phyloP scores from a whole-genome alignment of 2,797 vertebrate species.

The Typhlichthys subterraneus region DNA sequence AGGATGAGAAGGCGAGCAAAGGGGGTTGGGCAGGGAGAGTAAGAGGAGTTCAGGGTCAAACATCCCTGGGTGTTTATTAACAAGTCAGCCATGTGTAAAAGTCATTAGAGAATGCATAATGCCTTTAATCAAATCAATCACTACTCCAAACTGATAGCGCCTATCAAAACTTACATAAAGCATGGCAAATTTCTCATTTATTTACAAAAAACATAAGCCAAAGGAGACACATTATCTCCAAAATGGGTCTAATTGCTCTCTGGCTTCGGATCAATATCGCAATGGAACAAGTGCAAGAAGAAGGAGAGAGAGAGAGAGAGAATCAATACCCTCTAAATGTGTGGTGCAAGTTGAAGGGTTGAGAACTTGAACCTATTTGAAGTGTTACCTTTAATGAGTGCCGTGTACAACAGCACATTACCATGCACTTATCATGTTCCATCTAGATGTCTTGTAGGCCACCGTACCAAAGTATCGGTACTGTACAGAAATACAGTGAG shows the following conservation, averaged over 20 bases:
- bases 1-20: slow-evolving; percentile 80
- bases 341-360: background rate
- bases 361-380: background rate
- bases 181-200: slow-evolving; percentile 82
- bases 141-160: slow-evolving; percentile 76
- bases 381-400: background rate
- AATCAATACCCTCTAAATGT: slow-evolving; percentile 5
- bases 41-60: slow-evolving; percentile 82
- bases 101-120: slow-evolving; percentile 99
- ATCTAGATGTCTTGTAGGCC: background rate
- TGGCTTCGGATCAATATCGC: slow-evolving; percentile 71
- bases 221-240: slow-evolving; percentile 74
- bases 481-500: slow-evolving; percentile 9
- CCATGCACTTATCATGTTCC: background rate
- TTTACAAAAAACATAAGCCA: slow-evolving; percentile 69
- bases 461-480: background rate
- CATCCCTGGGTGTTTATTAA: slow-evolving; percentile 91
- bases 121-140: slow-evolving; percentile 99
- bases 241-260: slow-evolving; percentile 76
- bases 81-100: slow-evolving; percentile 98
- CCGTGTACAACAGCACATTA: background rate
- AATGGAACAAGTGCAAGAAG: slow-evolving; percentile 49
- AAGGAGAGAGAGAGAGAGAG: slow-evolving; percentile 8
- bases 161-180: slow-evolving; percentile 80
- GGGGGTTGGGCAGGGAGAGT: slow-evolving; percentile 55